A percentile compares a stretch with the other conserved stretches of the same genome.
Conservation (phyloP, 2,888 invertebrate species). For the Halocaridina rubra region DNA sequence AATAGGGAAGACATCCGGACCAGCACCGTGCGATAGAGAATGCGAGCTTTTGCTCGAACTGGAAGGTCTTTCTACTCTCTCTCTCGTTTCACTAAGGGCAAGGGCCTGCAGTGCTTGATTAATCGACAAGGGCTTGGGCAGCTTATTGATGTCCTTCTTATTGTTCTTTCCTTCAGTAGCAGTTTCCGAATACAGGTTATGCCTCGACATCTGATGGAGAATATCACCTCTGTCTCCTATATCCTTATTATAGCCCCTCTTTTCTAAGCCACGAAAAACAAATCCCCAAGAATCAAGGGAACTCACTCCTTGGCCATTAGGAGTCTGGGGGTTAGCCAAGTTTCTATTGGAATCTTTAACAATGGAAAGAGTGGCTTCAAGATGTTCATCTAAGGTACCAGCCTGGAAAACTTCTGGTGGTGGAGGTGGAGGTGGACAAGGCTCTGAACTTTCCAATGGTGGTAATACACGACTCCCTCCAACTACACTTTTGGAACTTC, state of each 20-base stretch:
- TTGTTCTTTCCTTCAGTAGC: constrained; percentile 33
- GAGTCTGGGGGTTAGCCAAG: background rate
- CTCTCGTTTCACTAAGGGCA: constrained; percentile 46
- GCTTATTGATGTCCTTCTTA: constrained; percentile 44
- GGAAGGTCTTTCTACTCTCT: constrained; percentile 45
- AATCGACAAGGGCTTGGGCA: constrained; percentile 45
- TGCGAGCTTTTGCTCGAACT: constrained; percentile 54
- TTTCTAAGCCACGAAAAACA: constrained; percentile 81
- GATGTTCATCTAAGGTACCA: constrained; percentile 60
- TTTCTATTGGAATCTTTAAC: constrained; percentile 55
- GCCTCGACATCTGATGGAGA: constrained; percentile 65
- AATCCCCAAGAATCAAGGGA: constrained; percentile 80
- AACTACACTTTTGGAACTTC: constrained; percentile 26
- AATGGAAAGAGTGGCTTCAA: constrained; percentile 56
- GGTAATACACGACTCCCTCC: constrained; percentile 24
- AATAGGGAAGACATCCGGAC: constrained; percentile 45
- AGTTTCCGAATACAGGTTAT: constrained; percentile 37
- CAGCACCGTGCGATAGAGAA: constrained; percentile 40
- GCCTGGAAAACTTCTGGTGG: constrained; percentile 63
- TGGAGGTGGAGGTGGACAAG: constrained; percentile 48
- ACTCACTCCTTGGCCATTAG: constrained; percentile 35
- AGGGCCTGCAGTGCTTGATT: constrained; percentile 56
- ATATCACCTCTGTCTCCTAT: constrained; percentile 77
- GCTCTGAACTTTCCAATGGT: constrained; percentile 17
- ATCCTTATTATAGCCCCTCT: constrained; percentile 77